A percentile compares a stretch with the other conserved stretches of the same genome.
Evolutionary conservation across 2,797 vertebrate genomes (phyloP).

Genomic region (Orientallactaga sibirica): DNA sequence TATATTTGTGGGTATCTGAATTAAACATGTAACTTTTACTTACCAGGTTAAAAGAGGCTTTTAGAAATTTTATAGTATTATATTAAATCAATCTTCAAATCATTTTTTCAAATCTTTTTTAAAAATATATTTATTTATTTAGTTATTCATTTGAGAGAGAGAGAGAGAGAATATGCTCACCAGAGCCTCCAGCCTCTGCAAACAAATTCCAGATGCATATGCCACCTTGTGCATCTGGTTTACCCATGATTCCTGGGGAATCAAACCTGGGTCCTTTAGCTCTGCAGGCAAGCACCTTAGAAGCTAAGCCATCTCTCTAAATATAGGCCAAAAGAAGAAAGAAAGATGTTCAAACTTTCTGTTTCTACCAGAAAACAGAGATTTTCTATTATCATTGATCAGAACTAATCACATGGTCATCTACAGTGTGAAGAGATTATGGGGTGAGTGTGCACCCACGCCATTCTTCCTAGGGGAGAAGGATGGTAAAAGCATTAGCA

Average conservation of each 20-base stretch:
- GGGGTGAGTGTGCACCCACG: neutral
- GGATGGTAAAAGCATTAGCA: neutral
- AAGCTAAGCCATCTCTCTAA: neutral
- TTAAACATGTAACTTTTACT: conserved; percentile 21
- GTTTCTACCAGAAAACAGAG: conserved; percentile 9
- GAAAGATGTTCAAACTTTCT: neutral
- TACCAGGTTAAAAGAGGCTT: neutral
- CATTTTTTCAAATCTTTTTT: conserved; percentile 24
- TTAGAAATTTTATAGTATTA: neutral
- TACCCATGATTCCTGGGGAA: no score
- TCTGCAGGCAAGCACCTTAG: no score
- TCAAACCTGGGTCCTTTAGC: no score
- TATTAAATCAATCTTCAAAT: neutral
- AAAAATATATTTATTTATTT: neutral
- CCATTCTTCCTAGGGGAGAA: neutral
- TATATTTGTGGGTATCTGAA: neutral
- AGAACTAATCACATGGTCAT: neutral
- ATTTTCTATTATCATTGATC: neutral
- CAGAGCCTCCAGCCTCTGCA: no score
- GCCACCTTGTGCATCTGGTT: no score
- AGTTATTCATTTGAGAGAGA: no score
- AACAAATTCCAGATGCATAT: no score
- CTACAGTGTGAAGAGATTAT: neutral
- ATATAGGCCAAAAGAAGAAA: neutral
- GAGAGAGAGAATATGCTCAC: no score